Base-by-base conservation (phyloP, 2,888 invertebrate genomes). In the Dicranocentrus wangi region DNA sequence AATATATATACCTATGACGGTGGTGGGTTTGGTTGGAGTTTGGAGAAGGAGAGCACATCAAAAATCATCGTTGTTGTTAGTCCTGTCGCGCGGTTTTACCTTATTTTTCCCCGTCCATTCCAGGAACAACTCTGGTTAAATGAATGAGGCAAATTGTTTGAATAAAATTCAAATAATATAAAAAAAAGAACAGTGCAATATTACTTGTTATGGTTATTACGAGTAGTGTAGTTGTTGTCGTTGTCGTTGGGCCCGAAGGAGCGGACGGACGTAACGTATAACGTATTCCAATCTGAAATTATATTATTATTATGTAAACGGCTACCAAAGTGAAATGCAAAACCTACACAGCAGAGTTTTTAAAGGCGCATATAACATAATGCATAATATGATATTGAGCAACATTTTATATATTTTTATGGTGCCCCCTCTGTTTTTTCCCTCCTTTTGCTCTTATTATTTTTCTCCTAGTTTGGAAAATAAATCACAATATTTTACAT, bases 391-490 rank as follows among this genome's bases (percentile, higher is more conserved):
- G 27, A 17, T 10, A 32, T 32, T 32, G n/a, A n/a, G 51, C 51
- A n/a, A n/a, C n/a, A n/a, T n/a, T 21, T 19, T n/a, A 23, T 23
- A 55, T 55, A 55, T 55, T 28, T 61, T 61, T 61, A 19, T 55
- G 5, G 55, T 55, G 2, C n/a, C 3, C 60, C n/a, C 28, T 25
- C 17, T 60, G 15, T 60, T 61, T 25, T 23, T n/a, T n/a, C n/a
- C n/a, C n/a, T n/a, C n/a, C n/a, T n/a, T n/a, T 1, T 39, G 19
- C 8, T 61, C 27, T 42, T 23, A 19, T 77, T 61, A 55, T 61
- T 77, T 68, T 77, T 61, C 63, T 60, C 63, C 68, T 13, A 69
- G 69, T 77, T 77, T 77, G 53, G 77, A 23, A 53, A 76, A 68
- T 76, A 76, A 76, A 76, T 76, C 77, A 77, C 66, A 23, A 23